A percentile compares a stretch with the other conserved stretches of the same genome.
Evolutionary conservation across 2,888 invertebrate genomes (phyloP).

Genomic region (Micoletzkya japonica): DNA sequence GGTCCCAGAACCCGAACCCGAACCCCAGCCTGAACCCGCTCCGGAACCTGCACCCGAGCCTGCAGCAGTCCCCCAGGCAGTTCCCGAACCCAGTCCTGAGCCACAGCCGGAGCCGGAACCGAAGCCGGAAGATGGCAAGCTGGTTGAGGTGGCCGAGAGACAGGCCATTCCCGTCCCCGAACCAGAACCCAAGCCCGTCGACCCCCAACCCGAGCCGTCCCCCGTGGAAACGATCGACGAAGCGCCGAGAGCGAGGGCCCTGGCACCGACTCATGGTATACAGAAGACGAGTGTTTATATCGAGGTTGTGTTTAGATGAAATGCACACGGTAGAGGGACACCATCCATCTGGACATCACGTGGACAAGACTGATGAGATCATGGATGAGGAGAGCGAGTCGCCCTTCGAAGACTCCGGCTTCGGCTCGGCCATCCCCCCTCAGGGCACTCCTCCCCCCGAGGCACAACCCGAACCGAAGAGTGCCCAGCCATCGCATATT

Average conservation of each 20-base stretch:
- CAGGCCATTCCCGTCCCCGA: slow-evolving; percentile 1
- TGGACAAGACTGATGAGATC: slow-evolving; percentile 3
- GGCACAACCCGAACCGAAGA: slow-evolving; percentile 34
- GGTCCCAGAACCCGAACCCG: slow-evolving; percentile 8
- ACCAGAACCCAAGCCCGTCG: background rate
- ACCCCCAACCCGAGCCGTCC: background rate
- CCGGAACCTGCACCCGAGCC: slow-evolving; percentile 16
- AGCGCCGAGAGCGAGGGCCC: slow-evolving; percentile 15
- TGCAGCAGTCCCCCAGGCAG: background rate
- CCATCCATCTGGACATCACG: background rate
- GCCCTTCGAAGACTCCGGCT: slow-evolving; percentile 14
- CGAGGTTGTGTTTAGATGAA: no score
- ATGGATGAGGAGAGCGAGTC: slow-evolving; percentile 18
- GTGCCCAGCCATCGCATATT: background rate
- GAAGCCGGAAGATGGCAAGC: no score
- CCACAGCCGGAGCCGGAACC: no score
- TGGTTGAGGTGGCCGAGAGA: background rate
- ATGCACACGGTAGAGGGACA: background rate
- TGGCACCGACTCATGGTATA: slow-evolving; percentile 3
- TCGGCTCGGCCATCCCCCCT: slow-evolving; percentile 2
- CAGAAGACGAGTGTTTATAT: no score
- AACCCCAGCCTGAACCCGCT: background rate
- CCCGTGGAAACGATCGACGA: background rate
- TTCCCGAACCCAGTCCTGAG: background rate
- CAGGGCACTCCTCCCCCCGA: slow-evolving; percentile 30